phyloP scores from a whole-genome alignment of 2,888 invertebrate genomes.

The Ariolimax columbianus region DNA sequence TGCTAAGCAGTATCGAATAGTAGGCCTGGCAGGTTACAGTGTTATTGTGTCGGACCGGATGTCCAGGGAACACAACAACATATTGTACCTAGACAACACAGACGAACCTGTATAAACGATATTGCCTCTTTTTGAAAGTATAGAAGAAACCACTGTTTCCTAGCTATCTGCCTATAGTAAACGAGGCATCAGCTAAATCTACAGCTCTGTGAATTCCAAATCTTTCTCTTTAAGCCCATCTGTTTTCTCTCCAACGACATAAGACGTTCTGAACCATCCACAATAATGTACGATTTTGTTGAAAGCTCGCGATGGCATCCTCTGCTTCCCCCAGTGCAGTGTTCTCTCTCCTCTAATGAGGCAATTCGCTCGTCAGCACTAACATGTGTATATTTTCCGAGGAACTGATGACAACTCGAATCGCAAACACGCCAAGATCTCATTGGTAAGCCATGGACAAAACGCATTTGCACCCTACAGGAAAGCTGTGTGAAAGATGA shows the following conservation, averaged over 20 bases:
- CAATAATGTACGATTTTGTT: constrained; percentile 44
- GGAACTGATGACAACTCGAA: neutral
- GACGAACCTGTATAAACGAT: too few species aligned
- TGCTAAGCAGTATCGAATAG: too few species aligned
- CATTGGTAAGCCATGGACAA: constrained; percentile 17
- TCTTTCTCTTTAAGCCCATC: constrained; percentile 28
- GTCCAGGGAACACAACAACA: too few species aligned
- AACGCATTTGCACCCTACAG: constrained; percentile 33
- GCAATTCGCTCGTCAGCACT: constrained; percentile 35
- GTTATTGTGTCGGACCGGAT: too few species aligned
- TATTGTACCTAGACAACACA: too few species aligned
- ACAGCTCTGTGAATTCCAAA: neutral
- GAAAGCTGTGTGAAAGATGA: constrained; percentile 15
- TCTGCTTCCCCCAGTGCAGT: neutral
- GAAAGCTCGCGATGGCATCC: constrained; percentile 29
- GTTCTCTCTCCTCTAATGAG: constrained; percentile 33
- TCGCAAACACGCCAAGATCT: constrained; percentile 30
- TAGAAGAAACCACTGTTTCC: neutral
- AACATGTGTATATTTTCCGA: constrained; percentile 29
- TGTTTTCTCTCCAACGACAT: constrained; percentile 29
- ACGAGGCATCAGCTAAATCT: neutral
- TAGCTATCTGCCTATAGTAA: neutral
- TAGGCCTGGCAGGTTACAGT: too few species aligned
- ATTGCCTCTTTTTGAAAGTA: too few species aligned
- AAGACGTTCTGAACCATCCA: constrained; percentile 28